These are phyloP conservation scores for Odontophorus gujanensis DNA, from an alignment of 2,113 vertebrate genomes.

Conservation along the genomic window DNA sequence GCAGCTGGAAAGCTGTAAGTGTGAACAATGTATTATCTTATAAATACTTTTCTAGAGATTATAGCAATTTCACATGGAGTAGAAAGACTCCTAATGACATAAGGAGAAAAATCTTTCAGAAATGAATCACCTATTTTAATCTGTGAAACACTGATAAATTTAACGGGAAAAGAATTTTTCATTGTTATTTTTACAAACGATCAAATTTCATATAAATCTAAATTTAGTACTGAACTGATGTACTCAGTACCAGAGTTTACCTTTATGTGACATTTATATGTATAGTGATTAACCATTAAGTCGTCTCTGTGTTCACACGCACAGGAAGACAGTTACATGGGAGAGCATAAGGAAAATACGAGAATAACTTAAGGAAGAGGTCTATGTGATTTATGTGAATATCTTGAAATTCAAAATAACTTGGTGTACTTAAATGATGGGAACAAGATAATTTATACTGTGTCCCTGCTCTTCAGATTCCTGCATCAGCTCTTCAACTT, in stretches of 20 bases:
- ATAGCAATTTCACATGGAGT: neutral
- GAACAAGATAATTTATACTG: neutral
- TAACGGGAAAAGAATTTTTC: neutral
- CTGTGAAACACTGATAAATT: neutral
- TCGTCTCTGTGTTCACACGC: neutral
- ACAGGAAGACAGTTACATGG: neutral
- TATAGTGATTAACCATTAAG: neutral
- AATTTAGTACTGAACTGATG: neutral
- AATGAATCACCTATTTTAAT: neutral
- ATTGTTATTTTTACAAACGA: neutral
- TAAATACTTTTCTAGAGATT: neutral
- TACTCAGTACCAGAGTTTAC: neutral
- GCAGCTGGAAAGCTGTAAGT: slow-evolving; percentile 99
- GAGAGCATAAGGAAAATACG: neutral
- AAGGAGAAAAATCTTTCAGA: neutral
- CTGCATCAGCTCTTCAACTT: neutral
- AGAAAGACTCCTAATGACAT: neutral
- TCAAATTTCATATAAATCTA: neutral
- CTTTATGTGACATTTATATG: neutral
- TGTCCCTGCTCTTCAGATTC: neutral
- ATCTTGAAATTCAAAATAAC: neutral
- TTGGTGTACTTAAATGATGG: neutral
- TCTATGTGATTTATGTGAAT: neutral
- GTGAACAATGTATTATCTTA: neutral
- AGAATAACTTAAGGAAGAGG: neutral